Evolutionary conservation across 2,888 invertebrate species (phyloP).

Genomic region (Melanchra persicariae): DNA sequence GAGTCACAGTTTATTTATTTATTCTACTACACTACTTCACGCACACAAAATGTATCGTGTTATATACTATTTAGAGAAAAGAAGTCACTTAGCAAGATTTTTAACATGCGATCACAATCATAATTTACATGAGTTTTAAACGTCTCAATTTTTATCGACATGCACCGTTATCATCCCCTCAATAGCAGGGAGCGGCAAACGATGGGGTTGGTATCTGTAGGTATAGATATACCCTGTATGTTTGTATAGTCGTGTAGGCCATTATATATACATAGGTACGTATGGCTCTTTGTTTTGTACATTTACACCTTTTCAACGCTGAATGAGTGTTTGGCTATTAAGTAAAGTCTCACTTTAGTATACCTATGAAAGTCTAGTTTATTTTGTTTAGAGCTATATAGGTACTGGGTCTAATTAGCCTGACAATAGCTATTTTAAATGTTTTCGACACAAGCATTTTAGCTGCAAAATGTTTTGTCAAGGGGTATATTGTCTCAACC

Average conservation of each 20-base stretch:
- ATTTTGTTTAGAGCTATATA: background rate
- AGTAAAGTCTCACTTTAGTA: background rate
- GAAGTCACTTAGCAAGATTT: no score
- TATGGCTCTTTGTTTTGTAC: conserved; percentile 38
- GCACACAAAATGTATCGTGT: no score
- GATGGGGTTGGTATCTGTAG: conserved; percentile 49
- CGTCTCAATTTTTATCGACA: conserved; percentile 13
- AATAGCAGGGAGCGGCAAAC: conserved; percentile 62
- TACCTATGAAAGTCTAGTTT: background rate
- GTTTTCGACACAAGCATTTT: no score
- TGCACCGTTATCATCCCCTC: conserved; percentile 15
- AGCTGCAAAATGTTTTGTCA: no score
- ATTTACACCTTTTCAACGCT: conserved; percentile 28
- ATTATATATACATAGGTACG: conserved; percentile 14
- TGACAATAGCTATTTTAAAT: no score
- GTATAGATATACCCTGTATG: conserved; percentile 38
- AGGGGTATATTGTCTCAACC: no score
- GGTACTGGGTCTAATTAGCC: background rate
- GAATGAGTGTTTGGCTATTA: conserved; percentile 30
- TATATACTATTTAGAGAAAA: no score
- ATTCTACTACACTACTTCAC: no score
- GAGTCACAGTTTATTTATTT: no score
- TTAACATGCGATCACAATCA: no score
- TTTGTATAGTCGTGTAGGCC: conserved; percentile 28
- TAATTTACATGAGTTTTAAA: no score